Evolutionary conservation across 2,797 vertebrate species (phyloP), one percentile per base, ranked within the genome.

Genomic region (Arrhamphus sclerolepis): DNA sequence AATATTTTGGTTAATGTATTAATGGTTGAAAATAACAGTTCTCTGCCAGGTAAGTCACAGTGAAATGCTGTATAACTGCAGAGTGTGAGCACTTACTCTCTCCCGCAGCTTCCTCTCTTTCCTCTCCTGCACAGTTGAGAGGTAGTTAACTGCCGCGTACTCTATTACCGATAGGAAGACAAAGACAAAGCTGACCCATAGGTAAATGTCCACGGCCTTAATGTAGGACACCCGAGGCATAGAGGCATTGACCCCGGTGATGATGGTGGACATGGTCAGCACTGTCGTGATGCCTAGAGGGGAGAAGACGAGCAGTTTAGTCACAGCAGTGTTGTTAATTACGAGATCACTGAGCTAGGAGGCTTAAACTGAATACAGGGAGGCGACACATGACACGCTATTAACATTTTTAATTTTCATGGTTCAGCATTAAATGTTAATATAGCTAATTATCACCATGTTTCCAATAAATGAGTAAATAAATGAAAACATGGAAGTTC

Each of bases 91-190:
- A 78, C 92, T 91, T 77, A 96, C 94, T 87, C 89, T 90, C 55
- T 95, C 93, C 63, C 89, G 78, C 26, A 95, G 88, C 52, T 97
- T 96, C 82, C 93, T 92, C 78, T 96, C 94, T 76, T 94, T 94
- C 65, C 95, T 87, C 84, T 97, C 95, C 78, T 96, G 95, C 20
- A 95, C 94, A 0, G 95, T 96, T 21, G 95, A 96, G 80, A 97
- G 89, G 81, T 96, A 97, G 82, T 96, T 93, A 70, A 94, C 93
- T 0, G 92, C 93, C 1, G 93, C 93, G 0, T 94, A 94, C 85
- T 94, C 93, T 46, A 94, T 92, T 62, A 94, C 93, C 10, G 93
- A 94, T 39, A 94, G 87, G 76, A 94, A 94, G 70, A 94, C 93
- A 24, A 94, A 94, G 44, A 94, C 93, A 52, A 94, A 94, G 77